Percentiles rank a stretch among this genome's conserved stretches.
Conservation (phyloP, 1,140 invertebrate genomes). For the Penaeus vannamei region DNA sequence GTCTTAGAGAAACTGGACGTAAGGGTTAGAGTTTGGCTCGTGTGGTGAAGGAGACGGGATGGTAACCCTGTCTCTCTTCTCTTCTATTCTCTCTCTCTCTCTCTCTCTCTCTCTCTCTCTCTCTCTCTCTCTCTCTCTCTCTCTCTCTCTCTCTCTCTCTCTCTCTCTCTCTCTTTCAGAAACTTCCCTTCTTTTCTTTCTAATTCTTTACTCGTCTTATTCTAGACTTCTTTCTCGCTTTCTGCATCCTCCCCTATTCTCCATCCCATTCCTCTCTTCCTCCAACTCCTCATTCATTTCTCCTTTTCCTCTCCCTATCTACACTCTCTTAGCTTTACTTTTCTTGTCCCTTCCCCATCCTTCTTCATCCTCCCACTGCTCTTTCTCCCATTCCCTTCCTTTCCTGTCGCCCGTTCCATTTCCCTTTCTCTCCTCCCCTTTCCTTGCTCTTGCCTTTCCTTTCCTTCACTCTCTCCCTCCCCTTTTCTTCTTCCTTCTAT, state of each 20-base stretch:
- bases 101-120: neutral
- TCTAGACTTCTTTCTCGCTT: neutral
- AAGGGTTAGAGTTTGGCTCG: neutral
- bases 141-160: slow-evolving; percentile 6
- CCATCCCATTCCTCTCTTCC: neutral
- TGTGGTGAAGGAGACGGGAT: neutral
- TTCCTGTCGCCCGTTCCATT: neutral
- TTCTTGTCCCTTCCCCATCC: neutral
- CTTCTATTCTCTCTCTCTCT: neutral
- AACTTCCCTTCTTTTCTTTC: neutral
- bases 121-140: neutral
- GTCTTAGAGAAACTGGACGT: neutral
- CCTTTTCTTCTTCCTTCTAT: too few species aligned
- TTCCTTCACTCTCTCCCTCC: too few species aligned
- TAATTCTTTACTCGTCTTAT: neutral
- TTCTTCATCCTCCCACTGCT: too few species aligned
- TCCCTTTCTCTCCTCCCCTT: too few species aligned
- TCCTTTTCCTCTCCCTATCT: neutral
- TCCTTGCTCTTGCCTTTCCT: too few species aligned
- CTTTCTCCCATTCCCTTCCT: too few species aligned
- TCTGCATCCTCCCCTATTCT: neutral
- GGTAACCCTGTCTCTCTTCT: neutral
- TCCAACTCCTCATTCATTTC: neutral
- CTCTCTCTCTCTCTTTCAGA: neutral
- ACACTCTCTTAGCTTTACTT: neutral